These are phyloP conservation scores for Chlorops oryzae DNA, from an alignment of 1,140 invertebrate genomes.

Conservation along the genomic window DNA sequence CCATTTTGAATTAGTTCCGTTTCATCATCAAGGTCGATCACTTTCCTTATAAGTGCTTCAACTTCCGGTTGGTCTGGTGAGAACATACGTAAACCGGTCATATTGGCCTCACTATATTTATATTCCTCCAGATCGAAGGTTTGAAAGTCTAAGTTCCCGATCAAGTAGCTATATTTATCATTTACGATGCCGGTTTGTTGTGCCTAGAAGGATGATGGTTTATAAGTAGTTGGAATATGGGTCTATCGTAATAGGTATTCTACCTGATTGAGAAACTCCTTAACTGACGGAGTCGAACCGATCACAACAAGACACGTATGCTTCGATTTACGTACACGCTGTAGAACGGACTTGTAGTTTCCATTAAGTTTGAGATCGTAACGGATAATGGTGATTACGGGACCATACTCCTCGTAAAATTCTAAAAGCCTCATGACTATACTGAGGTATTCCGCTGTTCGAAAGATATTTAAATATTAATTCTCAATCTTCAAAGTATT, in stretches of 20 bases:
- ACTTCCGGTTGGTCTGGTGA: conserved; percentile 51
- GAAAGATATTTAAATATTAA: neutral
- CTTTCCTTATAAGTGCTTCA: conserved; percentile 26
- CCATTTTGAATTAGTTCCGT: conserved; percentile 8
- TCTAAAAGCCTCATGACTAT: conserved; percentile 70
- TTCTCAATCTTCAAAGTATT: neutral
- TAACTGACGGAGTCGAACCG: conserved; percentile 61
- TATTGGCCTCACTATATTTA: conserved; percentile 76
- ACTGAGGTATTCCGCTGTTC: conserved; percentile 54
- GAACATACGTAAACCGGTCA: conserved; percentile 70
- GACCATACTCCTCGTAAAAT: conserved; percentile 55
- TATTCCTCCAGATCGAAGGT: conserved; percentile 72
- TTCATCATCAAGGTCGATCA: conserved; percentile 43
- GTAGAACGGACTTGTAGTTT: conserved; percentile 49
- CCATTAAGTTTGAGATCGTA: conserved; percentile 49
- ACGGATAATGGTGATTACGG: conserved; percentile 56
- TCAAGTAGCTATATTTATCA: conserved; percentile 66
- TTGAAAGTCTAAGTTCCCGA: conserved; percentile 75
- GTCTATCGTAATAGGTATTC: neutral
- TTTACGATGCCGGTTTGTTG: conserved; percentile 82
- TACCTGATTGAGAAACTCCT: conserved; percentile 57
- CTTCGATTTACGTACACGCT: conserved; percentile 53
- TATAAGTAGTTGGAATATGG: neutral
- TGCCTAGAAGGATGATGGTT: conserved; percentile 37
- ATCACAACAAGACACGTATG: conserved; percentile 73